These are phyloP conservation scores for Lycopodina hypogea DNA, from an alignment of 37 sponge, comb jelly and placozoan species.

Conservation along the genomic window DNA sequence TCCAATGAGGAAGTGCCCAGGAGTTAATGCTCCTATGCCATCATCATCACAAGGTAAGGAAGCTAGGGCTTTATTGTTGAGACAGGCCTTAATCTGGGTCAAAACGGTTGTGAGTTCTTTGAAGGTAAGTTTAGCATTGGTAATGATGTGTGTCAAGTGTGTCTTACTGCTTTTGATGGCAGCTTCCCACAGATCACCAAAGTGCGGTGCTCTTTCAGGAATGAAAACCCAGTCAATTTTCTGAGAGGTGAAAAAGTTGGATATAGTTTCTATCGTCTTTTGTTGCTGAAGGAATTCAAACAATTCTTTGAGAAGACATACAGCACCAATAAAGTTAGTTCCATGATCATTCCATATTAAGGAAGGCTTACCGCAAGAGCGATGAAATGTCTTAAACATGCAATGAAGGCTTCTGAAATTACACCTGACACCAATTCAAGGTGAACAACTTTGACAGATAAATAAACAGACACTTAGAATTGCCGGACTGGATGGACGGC, in stretches of 20 bases:
- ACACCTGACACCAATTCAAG: conserved; percentile 42
- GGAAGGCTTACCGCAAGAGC: conserved; percentile 34
- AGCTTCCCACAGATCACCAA: conserved; percentile 13
- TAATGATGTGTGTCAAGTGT: neutral
- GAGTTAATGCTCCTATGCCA: too few species aligned
- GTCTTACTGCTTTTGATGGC: neutral
- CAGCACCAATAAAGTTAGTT: conserved; percentile 34
- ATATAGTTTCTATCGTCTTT: neutral
- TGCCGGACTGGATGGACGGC: too few species aligned
- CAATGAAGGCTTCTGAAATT: conserved; percentile 29
- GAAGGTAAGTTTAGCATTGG: neutral
- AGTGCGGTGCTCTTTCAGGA: neutral
- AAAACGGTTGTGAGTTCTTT: too few species aligned
- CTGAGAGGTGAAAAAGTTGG: neutral
- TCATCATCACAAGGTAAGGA: too few species aligned
- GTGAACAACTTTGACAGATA: conserved; percentile 48
- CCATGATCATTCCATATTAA: conserved; percentile 56
- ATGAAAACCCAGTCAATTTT: neutral
- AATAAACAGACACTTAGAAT: conserved; percentile 38
- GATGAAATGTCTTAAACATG: conserved; percentile 30
- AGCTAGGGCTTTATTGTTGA: too few species aligned
- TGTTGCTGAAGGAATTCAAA: neutral
- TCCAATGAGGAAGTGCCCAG: too few species aligned
- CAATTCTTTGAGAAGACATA: neutral
- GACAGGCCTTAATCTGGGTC: too few species aligned